Percentiles rank a stretch among this genome's conserved stretches.
These are phyloP conservation scores for zebrafish (Danio rerio) DNA, from an alignment of 2,113 vertebrate genomes.

Conservation along the genomic window GRCz12tu NC_133190.1:22659001-22659500, in stretches of 20 bases:
- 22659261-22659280: slow-evolving; percentile 34
- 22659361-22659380: slow-evolving; percentile 47
- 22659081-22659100: not conserved
- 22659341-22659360: slow-evolving; percentile 41
- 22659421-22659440: slow-evolving; percentile 17
- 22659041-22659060: too few species aligned
- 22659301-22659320: slow-evolving; percentile 52
- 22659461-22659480: not conserved
- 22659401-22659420: slow-evolving; percentile 46
- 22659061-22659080: not conserved
- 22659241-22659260: slow-evolving; percentile 10
- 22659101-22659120: not conserved
- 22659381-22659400: slow-evolving; percentile 41
- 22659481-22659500: too few species aligned
- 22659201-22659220: slow-evolving; percentile 47
- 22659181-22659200: slow-evolving; percentile 41
- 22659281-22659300: slow-evolving; percentile 52
- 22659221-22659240: slow-evolving; percentile 50
- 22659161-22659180: slow-evolving; percentile 59
- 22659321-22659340: slow-evolving; percentile 51
- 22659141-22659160: slow-evolving; percentile 31
- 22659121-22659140: slow-evolving; percentile 42
- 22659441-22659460: slow-evolving; percentile 18
- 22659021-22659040: too few species aligned
- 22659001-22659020: too few species aligned